Percentiles rank a stretch among this genome's conserved stretches.
These are phyloP conservation scores for Cinclus mexicanus DNA, from an alignment of 2,113 vertebrate species.

Conservation along the genomic window DNA sequence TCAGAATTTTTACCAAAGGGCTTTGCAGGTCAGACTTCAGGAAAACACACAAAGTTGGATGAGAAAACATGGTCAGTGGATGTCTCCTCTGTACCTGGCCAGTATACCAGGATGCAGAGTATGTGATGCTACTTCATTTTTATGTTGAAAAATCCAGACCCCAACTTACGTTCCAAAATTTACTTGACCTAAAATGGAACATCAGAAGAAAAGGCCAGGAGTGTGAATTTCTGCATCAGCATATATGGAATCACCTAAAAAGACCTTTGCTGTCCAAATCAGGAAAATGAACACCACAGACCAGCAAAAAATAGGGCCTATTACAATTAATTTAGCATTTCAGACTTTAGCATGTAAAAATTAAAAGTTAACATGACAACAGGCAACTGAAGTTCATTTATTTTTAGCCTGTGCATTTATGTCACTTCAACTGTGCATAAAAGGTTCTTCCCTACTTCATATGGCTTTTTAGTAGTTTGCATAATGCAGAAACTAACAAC, in stretches of 20 bases:
- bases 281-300: not conserved
- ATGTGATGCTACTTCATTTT: not conserved
- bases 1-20: not conserved
- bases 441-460: constrained; percentile 51
- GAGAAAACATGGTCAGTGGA: not conserved
- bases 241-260: not conserved
- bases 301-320: not conserved
- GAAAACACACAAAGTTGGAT: not conserved
- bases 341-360: not conserved
- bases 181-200: not conserved
- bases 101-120: not conserved
- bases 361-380: constrained; percentile 40
- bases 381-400: constrained; percentile 24
- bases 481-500: constrained; percentile 13
- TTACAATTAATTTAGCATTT: constrained; percentile 46
- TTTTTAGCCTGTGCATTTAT: constrained; percentile 19
- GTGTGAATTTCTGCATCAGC: not conserved
- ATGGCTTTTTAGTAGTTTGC: constrained; percentile 43
- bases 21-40: not conserved
- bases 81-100: not conserved
- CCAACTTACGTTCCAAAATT: not conserved
- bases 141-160: not conserved
- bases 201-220: not conserved
- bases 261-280: not conserved
- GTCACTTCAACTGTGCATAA: constrained; percentile 36